Base-by-base conservation (phyloP, 2,888 invertebrate species). In the Operophtera brumata region DNA sequence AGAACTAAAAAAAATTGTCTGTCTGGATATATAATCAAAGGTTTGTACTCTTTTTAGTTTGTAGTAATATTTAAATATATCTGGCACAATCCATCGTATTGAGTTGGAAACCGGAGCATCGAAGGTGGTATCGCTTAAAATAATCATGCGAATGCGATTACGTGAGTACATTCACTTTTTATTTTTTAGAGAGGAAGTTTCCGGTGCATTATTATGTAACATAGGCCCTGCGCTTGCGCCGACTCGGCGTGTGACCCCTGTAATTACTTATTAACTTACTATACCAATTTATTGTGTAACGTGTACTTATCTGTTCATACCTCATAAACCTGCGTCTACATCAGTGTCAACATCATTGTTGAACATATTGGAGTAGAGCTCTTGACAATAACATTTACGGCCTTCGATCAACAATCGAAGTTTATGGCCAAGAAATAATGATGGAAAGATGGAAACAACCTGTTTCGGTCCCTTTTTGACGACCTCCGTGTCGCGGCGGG, bases 101-200 rank as follows among this genome's bases (percentile, higher is more conserved):
- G 39, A 39, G 39, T 25, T 39, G 39, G 39, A 39, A 25, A 20
- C 10, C 47, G 57, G 66, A 66, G 61, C 67, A 64, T 67, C 64
- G 67, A 64, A 66, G 69, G 56, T 25, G 8, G 13, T 40, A 25
- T 30, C 30, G 7, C 40, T 25, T 25, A 7, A 8, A 41, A 12
- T 47, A 30, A 40, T 64, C 75, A 76, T 74, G 67, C 69, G 68
- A 66, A 59, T 61, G 58, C 61, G 70, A 78, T 86, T 87, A 86
- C 85, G 82, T 84, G 72, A 70, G 68, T 73, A 80, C 86, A 70
- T 84, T 87, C 88, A 84, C 88, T 87, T 87, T 88, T 84, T 80
- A 81, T 83, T 84, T 36, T 84, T 85, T 80, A 80, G 81, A 81
- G 83, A 58, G 64, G 80, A 78, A 77, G 70, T 80, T 77, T 74